phyloP scores from a whole-genome alignment of 2,113 vertebrate species.

The Callorhinus ursinus region DNA sequence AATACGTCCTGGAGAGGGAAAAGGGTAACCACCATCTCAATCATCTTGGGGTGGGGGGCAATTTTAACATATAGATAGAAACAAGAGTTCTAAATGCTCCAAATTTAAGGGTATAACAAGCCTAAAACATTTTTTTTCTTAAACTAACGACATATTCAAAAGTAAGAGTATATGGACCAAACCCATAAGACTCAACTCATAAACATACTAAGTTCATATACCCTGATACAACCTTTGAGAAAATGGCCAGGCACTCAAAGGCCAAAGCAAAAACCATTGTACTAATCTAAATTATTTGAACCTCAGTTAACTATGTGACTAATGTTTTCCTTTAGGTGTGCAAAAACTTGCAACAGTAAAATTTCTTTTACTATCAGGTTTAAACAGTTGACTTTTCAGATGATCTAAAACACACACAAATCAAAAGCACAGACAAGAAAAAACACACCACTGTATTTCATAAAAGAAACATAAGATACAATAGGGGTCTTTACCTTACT shows the following conservation, averaged over 20 bases:
- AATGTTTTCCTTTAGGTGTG: slow-evolving; percentile 56
- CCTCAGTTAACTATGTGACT: slow-evolving; percentile 37
- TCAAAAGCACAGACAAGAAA: slow-evolving; percentile 82
- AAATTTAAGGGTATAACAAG: slow-evolving; percentile 40
- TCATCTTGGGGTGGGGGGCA: background rate
- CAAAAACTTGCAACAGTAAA: slow-evolving; percentile 63
- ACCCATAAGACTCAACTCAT: background rate
- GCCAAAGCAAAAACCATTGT: slow-evolving; percentile 56
- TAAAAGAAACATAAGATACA: slow-evolving; percentile 73
- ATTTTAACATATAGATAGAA: slow-evolving; percentile 47
- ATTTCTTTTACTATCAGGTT: slow-evolving; percentile 67
- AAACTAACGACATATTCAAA: slow-evolving; percentile 48
- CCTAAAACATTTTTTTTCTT: slow-evolving; percentile 43
- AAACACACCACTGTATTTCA: slow-evolving; percentile 77
- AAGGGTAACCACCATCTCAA: slow-evolving; percentile 23
- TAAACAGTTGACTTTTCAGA: slow-evolving; percentile 68
- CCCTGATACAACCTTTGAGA: slow-evolving; percentile 1
- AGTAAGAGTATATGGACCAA: slow-evolving; percentile 36
- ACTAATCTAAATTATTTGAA: slow-evolving; percentile 58
- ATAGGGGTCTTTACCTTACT: slow-evolving; percentile 79
- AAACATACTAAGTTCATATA: slow-evolving; percentile 48
- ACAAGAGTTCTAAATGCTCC: slow-evolving; percentile 40
- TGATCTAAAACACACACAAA: slow-evolving; percentile 76
- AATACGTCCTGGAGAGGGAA: background rate
- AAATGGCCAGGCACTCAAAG: slow-evolving; percentile 53